Percentiles rank a stretch among this genome's conserved stretches.
Evolutionary conservation across 2,113 vertebrate species (phyloP).

Genomic region (Siniperca chuatsi): DNA sequence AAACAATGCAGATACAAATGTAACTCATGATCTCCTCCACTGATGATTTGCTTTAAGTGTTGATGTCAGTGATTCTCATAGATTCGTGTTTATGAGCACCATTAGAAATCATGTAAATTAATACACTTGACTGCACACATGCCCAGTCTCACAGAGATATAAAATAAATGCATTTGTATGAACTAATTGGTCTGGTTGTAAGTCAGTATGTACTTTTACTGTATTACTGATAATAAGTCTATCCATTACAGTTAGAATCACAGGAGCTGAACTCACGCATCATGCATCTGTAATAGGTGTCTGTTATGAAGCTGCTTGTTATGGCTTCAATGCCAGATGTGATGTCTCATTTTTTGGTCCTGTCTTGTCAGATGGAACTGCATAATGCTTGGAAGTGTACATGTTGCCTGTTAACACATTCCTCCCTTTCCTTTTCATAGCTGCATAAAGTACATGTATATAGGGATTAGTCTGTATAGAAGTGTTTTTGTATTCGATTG

Average conservation of each 20-base stretch:
- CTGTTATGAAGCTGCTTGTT: constrained; percentile 8
- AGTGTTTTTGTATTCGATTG: constrained; percentile 9
- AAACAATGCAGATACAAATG: not conserved
- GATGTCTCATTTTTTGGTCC: constrained; percentile 2
- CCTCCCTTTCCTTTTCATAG: constrained; percentile 2
- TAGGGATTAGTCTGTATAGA: not conserved
- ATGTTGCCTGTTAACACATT: not conserved
- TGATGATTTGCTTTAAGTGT: not conserved
- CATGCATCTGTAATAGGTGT: not conserved
- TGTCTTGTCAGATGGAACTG: constrained; percentile 9
- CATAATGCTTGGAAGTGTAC: not conserved
- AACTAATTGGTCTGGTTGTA: not conserved
- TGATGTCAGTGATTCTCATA: not conserved
- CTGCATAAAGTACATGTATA: not conserved
- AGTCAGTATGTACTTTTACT: not conserved
- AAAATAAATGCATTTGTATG: not conserved
- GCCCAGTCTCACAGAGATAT: not conserved
- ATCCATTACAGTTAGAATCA: not conserved
- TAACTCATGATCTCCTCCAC: not conserved
- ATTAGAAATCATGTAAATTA: constrained; percentile 10
- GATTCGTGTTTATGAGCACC: not conserved
- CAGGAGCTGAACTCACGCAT: not conserved
- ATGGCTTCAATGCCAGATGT: constrained; percentile 22
- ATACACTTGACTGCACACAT: not conserved
- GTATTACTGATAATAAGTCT: not conserved